Base-by-base conservation (phyloP, 2,888 invertebrate genomes). In the Leptinotarsa juncta region DNA sequence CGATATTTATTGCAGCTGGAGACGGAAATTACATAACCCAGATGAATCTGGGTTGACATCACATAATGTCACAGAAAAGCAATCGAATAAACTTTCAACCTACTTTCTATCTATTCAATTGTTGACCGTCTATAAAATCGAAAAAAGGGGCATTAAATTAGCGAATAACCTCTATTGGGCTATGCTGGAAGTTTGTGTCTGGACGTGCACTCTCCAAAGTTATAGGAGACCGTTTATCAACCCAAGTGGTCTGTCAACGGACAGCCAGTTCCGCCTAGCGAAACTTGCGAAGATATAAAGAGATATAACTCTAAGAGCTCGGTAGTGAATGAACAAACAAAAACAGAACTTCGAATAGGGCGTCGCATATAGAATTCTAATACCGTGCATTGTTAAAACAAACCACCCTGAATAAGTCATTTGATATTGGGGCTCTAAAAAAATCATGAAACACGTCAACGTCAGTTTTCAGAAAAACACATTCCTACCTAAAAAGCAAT, bases 211-310 rank as follows among this genome's bases (percentile, higher is more conserved):
- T 83, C 83, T 81, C 77, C 79, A 78, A 82, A 82, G 81, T 83
- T 83, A 82, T 82, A 83, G 82, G 77, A 62, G 81, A 80, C 81
- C 82, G 83, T 84, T 82, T 83, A 84, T 84, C 83, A 83, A 82
- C 70, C 79, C 78, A 81, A 84, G 83, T 83, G 82, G 83, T 80
- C 82, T 85, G 84, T 85, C 84, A 83, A 75, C 78, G 73, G 72
- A 72, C 74, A 76, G 70, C 65, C 51, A 74, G 70, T 75, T 75
- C 75, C 78, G 78, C 78, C 78, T 71, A 62, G 67, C 16, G 73
- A 77, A 77, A 77, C 75, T 77, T 78, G 68, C 65, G 26, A 65
- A 71, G 70, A 73, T 73, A 67, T 71, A 73, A 73, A 70, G 72
- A 57, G 72, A 71, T 72, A 70, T 72, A 71, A 72, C 51, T 72